Evolutionary conservation across 1,140 invertebrate genomes (phyloP), one percentile per base, ranked within the genome.

Genomic region (Meloidogyne floridensis): DNA sequence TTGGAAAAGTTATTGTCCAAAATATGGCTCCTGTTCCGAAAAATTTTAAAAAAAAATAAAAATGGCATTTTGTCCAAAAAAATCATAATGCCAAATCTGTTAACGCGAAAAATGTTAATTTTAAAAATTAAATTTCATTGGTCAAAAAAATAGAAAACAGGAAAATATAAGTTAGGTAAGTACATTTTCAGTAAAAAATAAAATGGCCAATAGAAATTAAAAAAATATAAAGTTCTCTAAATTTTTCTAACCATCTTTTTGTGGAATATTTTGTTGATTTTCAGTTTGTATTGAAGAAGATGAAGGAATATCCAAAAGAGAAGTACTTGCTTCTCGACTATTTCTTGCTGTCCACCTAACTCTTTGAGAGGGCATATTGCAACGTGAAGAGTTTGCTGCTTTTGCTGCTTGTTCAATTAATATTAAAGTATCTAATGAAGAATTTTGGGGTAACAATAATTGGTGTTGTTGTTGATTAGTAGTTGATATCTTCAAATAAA

Each of bases 331-430:
- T 65, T 65, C 59, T 7, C 59, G 59, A 18, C 15, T 7, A 65
- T 65, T 65, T 65, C 59, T 65, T 53, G 32, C 32, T 32, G 77
- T 79, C n/a, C 77, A 69, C 6, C 65, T 69, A 43, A 71, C 42
- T 72, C 59, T 42, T n/a, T 79, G 54, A 1, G 77, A 53, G 32
- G 32, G 32, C 15, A 54, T 54, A 54, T 47, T 54, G n/a, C n/a
- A 51, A 47, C 77, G 77, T 51, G 65, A 79, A 79, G 43, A 69
- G 20, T 71, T 79, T 54, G 51, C 77, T 51, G 72, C 72, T 71
- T 71, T 79, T n/a, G 77, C 77, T 20, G 77, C 65, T 47, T 79
- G 69, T 72, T 79, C 77, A 69, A 79, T 79, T 20, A 79, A 20
- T 69, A 47, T 43, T 51, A 79, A 47, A 47, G 51, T 79, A 20